Evolutionary conservation across 2,113 vertebrate genomes (phyloP), one percentile per base, ranked within the genome.

Genomic region (Oenanthe melanoleuca): DNA sequence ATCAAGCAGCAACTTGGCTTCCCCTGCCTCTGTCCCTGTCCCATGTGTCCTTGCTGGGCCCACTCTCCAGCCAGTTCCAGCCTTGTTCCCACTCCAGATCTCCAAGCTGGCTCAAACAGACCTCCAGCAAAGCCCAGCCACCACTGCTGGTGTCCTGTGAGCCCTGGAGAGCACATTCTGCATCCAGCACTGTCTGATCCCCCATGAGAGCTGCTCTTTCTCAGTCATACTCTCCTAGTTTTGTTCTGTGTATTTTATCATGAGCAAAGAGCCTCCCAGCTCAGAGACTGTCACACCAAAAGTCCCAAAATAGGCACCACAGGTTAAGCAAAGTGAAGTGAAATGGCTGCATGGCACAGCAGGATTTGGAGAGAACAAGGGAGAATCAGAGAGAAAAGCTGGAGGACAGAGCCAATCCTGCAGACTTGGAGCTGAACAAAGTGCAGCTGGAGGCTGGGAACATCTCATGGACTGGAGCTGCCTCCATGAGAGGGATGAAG

Each of bases 1-100:
- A 3, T 0, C 0, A 0, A 89, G 84, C 2, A 5, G 50, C 56
- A 84, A 1, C 44, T 37, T 74, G 44, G 44, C 65, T 53, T 31
- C 2, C 49, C 65, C 40, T 82, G 57, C 37, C 53, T 44, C 40
- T 47, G 15, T 45, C 28, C 18, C 64, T 17, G 1, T 24, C 53
- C 56, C 65, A 66, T 28, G 44, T 66, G 37, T 50, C 52, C 57
- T 45, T 56, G 52, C 56, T 8, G 7, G 33, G 33, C 33, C 7
- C 34, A 7, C 20, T 64, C 22, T 42, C 12, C 37, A 57, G 31
- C 37, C 21, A 53, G 10, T 45, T 45, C 44, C 65, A 86, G 69
- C 47, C 40, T 44, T 75, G 22, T 22, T 71, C 57, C 44, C n/a
- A 18, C n/a, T 65, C 65, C 70, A 85, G 52, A 44, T 19, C 56